A percentile compares a stretch with the other conserved stretches of the same genome.
These are phyloP conservation scores for Prionailurus viverrinus DNA, from an alignment of 2,113 vertebrate species.

Conservation along the genomic window DNA sequence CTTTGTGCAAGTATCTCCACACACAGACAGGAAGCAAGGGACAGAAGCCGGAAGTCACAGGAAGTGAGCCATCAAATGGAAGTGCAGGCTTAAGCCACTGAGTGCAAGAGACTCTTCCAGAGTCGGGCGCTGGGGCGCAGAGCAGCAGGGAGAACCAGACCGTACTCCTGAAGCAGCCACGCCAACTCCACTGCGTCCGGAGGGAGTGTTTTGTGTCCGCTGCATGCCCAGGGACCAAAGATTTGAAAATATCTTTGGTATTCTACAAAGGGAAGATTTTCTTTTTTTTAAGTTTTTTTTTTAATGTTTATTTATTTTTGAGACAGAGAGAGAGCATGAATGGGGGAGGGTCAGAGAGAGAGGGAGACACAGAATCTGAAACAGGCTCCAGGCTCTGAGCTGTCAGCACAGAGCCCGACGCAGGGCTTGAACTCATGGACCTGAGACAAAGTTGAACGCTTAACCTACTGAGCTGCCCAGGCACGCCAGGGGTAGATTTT, in stretches of 20 bases:
- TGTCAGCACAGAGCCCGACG: too few relatives aligned
- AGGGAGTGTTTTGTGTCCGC: not conserved
- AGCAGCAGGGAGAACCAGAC: not conserved
- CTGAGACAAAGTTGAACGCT: too few relatives aligned
- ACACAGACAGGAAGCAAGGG: not conserved
- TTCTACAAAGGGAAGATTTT: not conserved
- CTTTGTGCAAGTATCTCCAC: not conserved
- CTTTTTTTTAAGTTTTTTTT: too few relatives aligned
- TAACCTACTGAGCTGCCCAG: too few relatives aligned
- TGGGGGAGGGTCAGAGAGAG: too few relatives aligned
- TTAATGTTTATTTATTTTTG: too few relatives aligned
- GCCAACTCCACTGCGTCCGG: not conserved
- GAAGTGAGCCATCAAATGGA: accelerated
- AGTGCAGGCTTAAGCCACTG: not conserved
- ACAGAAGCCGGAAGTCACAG: not conserved
- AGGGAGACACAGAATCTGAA: too few relatives aligned
- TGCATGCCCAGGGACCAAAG: not conserved
- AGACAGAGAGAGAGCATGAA: too few relatives aligned
- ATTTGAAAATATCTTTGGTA: not conserved
- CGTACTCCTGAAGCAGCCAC: not conserved
- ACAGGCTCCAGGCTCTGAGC: too few relatives aligned
- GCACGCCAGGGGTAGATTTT: not conserved
- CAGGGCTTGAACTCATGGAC: too few relatives aligned
- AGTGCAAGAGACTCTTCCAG: too few relatives aligned
- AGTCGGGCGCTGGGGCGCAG: accelerated